A percentile compares a stretch with the other conserved stretches of the same genome.
These are phyloP conservation scores for Triplophysa yarkandensis DNA, from an alignment of 2,797 vertebrate genomes.

Conservation along the genomic window DNA sequence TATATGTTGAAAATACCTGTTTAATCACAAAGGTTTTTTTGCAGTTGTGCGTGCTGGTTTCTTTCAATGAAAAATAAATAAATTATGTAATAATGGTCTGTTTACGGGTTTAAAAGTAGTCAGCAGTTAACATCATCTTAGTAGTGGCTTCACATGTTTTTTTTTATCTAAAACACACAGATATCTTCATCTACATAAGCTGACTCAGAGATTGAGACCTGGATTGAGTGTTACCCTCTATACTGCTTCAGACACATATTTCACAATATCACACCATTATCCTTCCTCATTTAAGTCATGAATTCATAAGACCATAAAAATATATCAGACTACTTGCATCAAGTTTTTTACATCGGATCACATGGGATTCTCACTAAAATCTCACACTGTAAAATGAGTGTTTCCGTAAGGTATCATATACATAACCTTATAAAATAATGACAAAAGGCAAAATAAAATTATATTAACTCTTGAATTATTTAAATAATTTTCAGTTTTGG, in stretches of 20 bases:
- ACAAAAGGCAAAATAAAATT: no score
- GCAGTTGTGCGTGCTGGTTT: no score
- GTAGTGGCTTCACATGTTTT: background rate
- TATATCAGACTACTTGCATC: background rate
- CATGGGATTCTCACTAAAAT: no score
- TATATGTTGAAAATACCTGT: no score
- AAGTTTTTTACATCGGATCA: no score
- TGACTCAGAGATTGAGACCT: constrained; percentile 69
- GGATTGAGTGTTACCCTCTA: constrained; percentile 73
- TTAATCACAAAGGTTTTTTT: no score
- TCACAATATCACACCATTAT: constrained; percentile 78
- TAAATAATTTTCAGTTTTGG: no score
- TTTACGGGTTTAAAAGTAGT: background rate
- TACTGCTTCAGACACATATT: constrained; percentile 78
- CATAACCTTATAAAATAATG: no score
- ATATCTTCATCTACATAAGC: constrained; percentile 12
- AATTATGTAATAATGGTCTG: background rate
- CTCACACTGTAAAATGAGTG: no score
- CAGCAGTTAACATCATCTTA: background rate
- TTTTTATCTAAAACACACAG: constrained; percentile 31
- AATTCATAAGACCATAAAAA: background rate
- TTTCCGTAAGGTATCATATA: no score
- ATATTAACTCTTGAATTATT: no score
- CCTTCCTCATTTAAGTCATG: constrained; percentile 5
- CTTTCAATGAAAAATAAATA: no score